These are phyloP conservation scores for Calephelis nemesis DNA, from an alignment of 1,140 invertebrate species.

Conservation along the genomic window DNA sequence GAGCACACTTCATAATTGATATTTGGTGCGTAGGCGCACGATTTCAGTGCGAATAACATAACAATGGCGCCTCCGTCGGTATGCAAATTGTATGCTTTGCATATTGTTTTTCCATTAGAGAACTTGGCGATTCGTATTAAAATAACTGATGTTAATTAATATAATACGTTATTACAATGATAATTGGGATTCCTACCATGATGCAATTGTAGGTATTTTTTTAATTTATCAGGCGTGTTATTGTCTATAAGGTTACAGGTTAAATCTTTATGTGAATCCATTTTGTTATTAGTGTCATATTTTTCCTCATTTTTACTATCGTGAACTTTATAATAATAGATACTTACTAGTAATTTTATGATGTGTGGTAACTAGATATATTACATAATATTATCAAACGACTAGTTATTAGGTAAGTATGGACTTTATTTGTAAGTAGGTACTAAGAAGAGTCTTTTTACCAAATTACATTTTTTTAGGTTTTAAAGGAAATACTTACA, in stretches of 20 bases:
- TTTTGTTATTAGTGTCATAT: not conserved
- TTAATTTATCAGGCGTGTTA: not conserved
- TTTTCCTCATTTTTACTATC: not conserved
- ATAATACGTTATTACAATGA: slow-evolving; percentile 9
- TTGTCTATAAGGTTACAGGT: slow-evolving; percentile 5
- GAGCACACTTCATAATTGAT: slow-evolving; percentile 56
- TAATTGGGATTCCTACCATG: slow-evolving; percentile 12
- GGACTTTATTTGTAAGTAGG: too few species aligned
- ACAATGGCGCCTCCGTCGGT: slow-evolving; percentile 65
- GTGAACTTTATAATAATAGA: not conserved
- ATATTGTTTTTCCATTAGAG: slow-evolving; percentile 48
- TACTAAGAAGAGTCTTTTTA: too few species aligned
- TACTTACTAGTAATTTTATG: not conserved
- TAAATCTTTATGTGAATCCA: not conserved
- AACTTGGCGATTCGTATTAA: slow-evolving; percentile 27
- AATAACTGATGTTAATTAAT: slow-evolving; percentile 22
- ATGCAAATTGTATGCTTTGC: slow-evolving; percentile 54
- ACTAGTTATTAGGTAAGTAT: too few species aligned
- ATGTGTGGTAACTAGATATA: too few species aligned
- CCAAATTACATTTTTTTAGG: too few species aligned
- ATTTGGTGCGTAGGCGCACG: slow-evolving; percentile 61
- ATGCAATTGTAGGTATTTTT: not conserved
- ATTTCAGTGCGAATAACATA: slow-evolving; percentile 54
- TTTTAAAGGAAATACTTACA: too few species aligned
- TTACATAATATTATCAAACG: too few species aligned